These are phyloP conservation scores for Anguilla pacifica DNA, from an alignment of 2,797 vertebrate species.

Conservation along the genomic window DNA sequence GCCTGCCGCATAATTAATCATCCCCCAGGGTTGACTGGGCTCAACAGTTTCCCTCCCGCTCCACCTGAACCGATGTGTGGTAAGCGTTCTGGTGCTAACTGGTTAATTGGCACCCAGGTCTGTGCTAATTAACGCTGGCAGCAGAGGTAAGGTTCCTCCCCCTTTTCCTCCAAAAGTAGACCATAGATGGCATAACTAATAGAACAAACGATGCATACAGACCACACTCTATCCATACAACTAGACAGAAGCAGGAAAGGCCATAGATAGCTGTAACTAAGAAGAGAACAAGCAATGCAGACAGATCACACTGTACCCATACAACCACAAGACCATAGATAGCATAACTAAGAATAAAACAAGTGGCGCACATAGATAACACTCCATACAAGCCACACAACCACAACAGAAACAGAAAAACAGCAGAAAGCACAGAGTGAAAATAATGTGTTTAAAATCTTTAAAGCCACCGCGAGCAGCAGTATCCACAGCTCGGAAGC, in stretches of 20 bases:
- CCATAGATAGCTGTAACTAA: not conserved
- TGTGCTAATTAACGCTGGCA: not conserved
- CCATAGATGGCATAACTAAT: too few species aligned
- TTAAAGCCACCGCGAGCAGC: not conserved
- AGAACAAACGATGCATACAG: too few species aligned
- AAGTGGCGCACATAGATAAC: too few species aligned
- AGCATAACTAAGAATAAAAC: too few species aligned
- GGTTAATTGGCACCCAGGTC: not conserved
- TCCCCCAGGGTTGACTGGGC: not conserved
- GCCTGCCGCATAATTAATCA: not conserved
- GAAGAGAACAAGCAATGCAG: too few species aligned
- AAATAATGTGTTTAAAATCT: not conserved
- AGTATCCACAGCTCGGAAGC: not conserved
- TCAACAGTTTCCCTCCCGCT: not conserved
- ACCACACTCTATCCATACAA: not conserved
- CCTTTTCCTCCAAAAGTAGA: not conserved
- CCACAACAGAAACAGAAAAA: not conserved
- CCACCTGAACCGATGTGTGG: not conserved
- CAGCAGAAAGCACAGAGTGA: not conserved
- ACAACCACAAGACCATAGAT: not conserved
- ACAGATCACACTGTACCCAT: not conserved
- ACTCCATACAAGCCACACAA: not conserved
- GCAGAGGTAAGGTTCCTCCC: not conserved
- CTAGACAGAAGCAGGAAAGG: too few species aligned
- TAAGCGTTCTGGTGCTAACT: not conserved